Base-by-base conservation (phyloP, 2,888 invertebrate genomes). In the Hirtodrosophila duncani region DNA sequence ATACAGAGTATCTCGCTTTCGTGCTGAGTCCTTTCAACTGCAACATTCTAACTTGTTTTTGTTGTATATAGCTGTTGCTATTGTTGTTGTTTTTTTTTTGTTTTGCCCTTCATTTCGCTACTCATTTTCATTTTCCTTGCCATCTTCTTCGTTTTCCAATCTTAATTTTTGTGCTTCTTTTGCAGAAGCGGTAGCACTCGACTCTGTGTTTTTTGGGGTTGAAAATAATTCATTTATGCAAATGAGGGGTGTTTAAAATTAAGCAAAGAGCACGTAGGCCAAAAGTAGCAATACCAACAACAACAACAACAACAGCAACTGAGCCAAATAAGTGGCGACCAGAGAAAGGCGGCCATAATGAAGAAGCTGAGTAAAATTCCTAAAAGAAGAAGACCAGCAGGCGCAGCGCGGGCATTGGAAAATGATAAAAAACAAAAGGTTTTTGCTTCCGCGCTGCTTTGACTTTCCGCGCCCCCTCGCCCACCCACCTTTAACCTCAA, bases 141-240 rank as follows among this genome's bases (percentile, higher is more conserved):
- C n/a, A n/a, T n/a, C 31, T 55, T 56, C 53, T 36, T 34, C 37
- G 36, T 67, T 72, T 80, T 58, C 78, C 81, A 80, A 72, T 72
- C 81, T 71, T 72, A 77, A 77, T 72, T 77, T 71, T 77, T 68
- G 42, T 46, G 55, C 63, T 62, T 48, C 52, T 63, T 45, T 30
- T n/a, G n/a, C n/a, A n/a, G n/a, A n/a, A n/a, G n/a, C n/a, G 11
- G 33, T 20, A 10, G 18, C 18, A 5, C 10, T 3, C 20, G 4
- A 6, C 20, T 42, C 26, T 36, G n/a, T n/a, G n/a, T n/a, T 41
- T 50, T 67, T 77, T 72, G 82, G 82, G 82, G 82, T 81, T 81
- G 78, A 77, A 82, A 82, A 81, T 81, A 83, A 81, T 83, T 83
- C 83, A 81, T 81, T 81, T 81, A 81, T 81, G 81, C 78, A 83